Percentiles rank a stretch among this genome's conserved stretches.
Conservation (phyloP, 2,113 vertebrate species). For the Oreochromis spilurus region DNA sequence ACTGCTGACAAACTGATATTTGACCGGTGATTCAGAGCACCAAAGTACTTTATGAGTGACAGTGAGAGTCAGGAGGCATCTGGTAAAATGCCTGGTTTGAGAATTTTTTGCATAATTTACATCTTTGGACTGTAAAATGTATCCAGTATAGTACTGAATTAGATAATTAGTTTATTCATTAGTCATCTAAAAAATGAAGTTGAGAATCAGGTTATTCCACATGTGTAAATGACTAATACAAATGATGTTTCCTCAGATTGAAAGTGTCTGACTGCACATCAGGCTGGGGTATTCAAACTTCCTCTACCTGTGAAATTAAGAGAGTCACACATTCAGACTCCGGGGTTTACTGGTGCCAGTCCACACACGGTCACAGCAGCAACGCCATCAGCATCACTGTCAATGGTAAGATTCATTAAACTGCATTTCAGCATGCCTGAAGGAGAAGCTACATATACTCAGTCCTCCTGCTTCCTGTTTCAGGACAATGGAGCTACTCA, state of each 20-base stretch:
- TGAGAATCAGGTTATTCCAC: background rate
- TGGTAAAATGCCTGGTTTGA: background rate
- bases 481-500: background rate
- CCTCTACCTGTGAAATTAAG: background rate
- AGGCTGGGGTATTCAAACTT: background rate
- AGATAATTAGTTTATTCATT: background rate
- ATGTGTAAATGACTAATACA: accelerated
- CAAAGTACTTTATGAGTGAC: background rate
- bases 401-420: background rate
- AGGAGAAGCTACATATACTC: background rate
- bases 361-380: background rate
- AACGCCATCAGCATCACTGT: accelerated
- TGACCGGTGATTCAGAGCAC: background rate
- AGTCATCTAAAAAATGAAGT: background rate
- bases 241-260: background rate
- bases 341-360: background rate
- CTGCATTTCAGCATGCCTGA: background rate
- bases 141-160: accelerated
- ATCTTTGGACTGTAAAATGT: accelerated
- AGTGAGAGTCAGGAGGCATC: background rate
- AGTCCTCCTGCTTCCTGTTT: background rate
- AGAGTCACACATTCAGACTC: background rate
- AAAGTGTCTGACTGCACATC: background rate
- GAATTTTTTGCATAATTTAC: accelerated
- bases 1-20: background rate